Base-by-base conservation (phyloP, 1,140 invertebrate genomes). In the Trachelipus rathkii region DNA sequence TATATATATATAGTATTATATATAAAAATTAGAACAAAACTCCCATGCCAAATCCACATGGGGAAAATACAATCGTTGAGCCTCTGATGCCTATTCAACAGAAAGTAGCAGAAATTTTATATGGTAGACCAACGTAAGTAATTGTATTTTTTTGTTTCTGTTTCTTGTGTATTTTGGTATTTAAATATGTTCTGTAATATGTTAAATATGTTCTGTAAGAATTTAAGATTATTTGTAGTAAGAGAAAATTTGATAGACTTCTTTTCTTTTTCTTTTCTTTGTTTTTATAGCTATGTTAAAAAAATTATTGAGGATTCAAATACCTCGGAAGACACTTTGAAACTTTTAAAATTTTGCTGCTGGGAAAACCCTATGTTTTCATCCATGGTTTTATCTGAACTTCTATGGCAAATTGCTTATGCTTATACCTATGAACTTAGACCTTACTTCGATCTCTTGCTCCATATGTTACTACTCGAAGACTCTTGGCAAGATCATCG, bases 361-460 rank as follows among this genome's bases (percentile, higher is more conserved):
- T 98, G 96, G 96, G 96, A 98, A 85, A 97, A 98, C 88, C 93
- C 94, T 19, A 90, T 92, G 77, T 95, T 97, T 84, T 97, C 95
- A 11, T 90, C 92, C 70, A 89, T 89, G 15, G 93, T 96, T 43
- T 88, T 98, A 8, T 91, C 91, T 66, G 96, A 98, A 87, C 85
- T 98, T 24, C 86, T 98, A 19, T 97, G 94, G 93, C 93, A 95
- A 83, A 86, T 97, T 83, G 93, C 94, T 0, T 97, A 94, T 84
- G 93, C 95, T 0, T 98, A 96, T 85, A 95, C 94, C 50, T 95
- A 97, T 84, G 96, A 98, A 84, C 87, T 98, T 79, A 89, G 94
- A 72, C 93, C 96, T 79, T 95, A 96, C 84, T 91, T 96, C 10
- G 95, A 98, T 83, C 87, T 97, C 19, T 86, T 98, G 50, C 87